A percentile compares a stretch with the other conserved stretches of the same genome.
Evolutionary conservation across 2,888 invertebrate species (phyloP).

Genomic region (Conops quadrifasciatus): DNA sequence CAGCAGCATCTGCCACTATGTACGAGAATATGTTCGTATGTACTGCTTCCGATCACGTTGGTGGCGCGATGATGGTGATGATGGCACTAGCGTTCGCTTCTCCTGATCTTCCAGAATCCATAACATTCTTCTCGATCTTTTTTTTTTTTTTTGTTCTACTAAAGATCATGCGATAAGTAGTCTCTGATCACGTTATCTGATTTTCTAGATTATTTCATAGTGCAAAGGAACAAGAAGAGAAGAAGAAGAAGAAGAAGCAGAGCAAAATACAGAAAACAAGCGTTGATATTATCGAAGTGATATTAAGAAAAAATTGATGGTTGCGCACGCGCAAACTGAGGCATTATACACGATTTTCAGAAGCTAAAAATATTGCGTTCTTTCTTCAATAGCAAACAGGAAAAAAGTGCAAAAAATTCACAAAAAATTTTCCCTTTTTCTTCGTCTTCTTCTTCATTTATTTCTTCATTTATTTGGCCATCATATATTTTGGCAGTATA

Average conservation of each 20-base stretch:
- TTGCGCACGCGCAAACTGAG: constrained; percentile 46
- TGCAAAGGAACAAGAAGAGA: background rate
- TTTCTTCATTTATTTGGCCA: no score
- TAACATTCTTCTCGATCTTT: background rate
- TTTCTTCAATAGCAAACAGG: background rate
- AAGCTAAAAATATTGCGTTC: background rate
- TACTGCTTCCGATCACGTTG: constrained; percentile 16
- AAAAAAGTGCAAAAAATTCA: background rate
- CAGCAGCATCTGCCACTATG: no score
- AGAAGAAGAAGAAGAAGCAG: no score
- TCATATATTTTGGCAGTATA: no score
- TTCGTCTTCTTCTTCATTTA: no score
- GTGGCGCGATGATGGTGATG: background rate
- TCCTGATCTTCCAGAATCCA: constrained; percentile 3
- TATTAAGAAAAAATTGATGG: constrained; percentile 41
- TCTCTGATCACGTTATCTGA: constrained; percentile 49
- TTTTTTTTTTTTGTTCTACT: no score
- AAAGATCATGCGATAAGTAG: constrained; percentile 46
- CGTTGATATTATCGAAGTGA: constrained; percentile 20
- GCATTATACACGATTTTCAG: constrained; percentile 40
- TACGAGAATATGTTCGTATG: background rate
- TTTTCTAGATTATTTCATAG: constrained; percentile 32
- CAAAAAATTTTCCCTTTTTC: background rate
- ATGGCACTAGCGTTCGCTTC: background rate
- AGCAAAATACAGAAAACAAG: no score